phyloP scores from a whole-genome alignment of 2,113 vertebrate species.

The Scolopax mira region DNA sequence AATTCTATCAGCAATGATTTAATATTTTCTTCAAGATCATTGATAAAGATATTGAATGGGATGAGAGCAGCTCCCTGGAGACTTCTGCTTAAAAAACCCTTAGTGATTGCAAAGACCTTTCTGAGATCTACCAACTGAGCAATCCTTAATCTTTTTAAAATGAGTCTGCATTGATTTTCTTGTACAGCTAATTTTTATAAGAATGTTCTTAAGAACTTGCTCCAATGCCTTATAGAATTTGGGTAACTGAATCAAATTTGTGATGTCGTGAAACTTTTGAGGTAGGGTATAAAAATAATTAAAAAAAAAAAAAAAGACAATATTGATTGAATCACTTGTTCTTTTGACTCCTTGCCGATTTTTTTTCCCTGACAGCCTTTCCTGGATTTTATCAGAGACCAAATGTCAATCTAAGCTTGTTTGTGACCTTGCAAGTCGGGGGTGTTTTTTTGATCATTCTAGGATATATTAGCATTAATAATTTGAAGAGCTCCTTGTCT shows the following conservation, averaged over 20 bases:
- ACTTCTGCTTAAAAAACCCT: not conserved
- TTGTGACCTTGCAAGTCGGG: not conserved
- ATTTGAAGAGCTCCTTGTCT: not conserved
- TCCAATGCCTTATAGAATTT: not conserved
- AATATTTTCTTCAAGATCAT: constrained; percentile 34
- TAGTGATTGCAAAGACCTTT: not conserved
- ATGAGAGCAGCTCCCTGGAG: constrained; percentile 17
- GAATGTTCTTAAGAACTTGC: not conserved
- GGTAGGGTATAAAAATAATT: not conserved
- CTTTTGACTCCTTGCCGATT: not conserved
- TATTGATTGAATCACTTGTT: not conserved
- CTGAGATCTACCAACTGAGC: not conserved
- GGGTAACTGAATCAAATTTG: not conserved
- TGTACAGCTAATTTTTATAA: constrained; percentile 1
- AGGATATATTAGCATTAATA: not conserved
- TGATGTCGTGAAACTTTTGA: not conserved
- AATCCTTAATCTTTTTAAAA: constrained; percentile 31
- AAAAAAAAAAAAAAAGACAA: too few species aligned
- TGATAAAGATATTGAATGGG: constrained; percentile 16
- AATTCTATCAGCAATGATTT: constrained; percentile 46
- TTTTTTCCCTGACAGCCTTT: not conserved
- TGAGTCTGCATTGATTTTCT: constrained; percentile 27
- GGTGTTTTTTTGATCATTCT: not conserved
- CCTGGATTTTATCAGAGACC: not conserved
- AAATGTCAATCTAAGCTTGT: not conserved